Conservation (phyloP, 2,797 vertebrate species). For the Catharus ustulatus region DNA sequence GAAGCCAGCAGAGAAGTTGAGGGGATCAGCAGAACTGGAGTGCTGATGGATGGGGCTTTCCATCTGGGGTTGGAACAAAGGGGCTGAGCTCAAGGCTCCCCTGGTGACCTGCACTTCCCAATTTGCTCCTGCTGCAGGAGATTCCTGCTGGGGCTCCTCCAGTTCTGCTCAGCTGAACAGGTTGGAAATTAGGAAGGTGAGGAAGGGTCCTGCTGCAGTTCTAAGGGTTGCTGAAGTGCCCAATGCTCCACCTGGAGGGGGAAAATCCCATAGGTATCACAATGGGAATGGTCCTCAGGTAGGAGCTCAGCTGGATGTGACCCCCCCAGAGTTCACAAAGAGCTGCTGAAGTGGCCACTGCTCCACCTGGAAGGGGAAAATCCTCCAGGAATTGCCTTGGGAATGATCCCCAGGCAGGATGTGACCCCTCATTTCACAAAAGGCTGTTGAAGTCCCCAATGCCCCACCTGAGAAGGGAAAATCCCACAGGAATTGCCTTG, state of each 20-base stretch:
- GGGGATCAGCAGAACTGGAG: constrained; percentile 17
- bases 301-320: background rate
- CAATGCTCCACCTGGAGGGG: accelerated
- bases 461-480: accelerated
- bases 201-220: no score
- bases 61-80: background rate
- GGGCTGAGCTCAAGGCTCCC: accelerated
- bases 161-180: no score
- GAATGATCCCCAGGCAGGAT: background rate
- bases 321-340: accelerated
- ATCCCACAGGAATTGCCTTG: accelerated
- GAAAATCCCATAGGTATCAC: background rate
- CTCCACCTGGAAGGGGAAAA: background rate
- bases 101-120: no score
- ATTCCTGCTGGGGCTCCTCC: no score
- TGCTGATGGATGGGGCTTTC: background rate
- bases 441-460: accelerated
- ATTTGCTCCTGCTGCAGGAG: no score
- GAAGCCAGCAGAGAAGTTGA: constrained; percentile 1
- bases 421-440: background rate
- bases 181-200: no score
- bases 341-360: accelerated
- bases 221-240: accelerated
- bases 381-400: background rate
- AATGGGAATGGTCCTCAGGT: background rate